Conservation (phyloP, 2,113 vertebrate genomes). For the Leuciscus idus region DNA sequence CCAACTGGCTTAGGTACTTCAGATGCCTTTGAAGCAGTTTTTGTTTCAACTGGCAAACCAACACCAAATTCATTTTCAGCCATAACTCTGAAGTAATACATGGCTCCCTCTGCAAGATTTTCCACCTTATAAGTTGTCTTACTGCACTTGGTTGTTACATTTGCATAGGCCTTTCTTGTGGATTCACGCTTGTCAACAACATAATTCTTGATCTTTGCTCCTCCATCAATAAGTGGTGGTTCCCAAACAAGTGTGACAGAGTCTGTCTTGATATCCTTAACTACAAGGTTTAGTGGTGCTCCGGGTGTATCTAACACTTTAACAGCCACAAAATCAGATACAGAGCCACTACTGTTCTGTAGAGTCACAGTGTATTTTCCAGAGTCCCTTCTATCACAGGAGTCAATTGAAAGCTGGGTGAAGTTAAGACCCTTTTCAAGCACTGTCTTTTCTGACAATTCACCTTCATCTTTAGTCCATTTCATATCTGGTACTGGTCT, state of each 20-base stretch:
- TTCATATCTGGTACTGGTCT: constrained; percentile 90
- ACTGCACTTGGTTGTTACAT: constrained; percentile 82
- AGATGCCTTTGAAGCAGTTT: constrained; percentile 82
- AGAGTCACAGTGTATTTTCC: constrained; percentile 85
- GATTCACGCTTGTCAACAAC: constrained; percentile 89
- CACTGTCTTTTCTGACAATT: constrained; percentile 84
- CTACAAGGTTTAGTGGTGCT: constrained; percentile 80
- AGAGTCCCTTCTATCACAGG: constrained; percentile 87
- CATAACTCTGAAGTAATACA: constrained; percentile 91
- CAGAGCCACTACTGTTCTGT: constrained; percentile 84
- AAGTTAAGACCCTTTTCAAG: constrained; percentile 83
- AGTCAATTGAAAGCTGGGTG: constrained; percentile 86
- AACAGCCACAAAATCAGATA: constrained; percentile 84
- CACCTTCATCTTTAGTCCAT: constrained; percentile 91
- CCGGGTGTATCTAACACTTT: constrained; percentile 88
- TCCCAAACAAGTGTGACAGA: constrained; percentile 82
- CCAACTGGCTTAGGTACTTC: constrained; percentile 86
- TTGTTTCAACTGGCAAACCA: constrained; percentile 83
- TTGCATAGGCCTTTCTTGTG: constrained; percentile 88
- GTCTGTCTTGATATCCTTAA: constrained; percentile 86
- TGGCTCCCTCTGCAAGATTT: constrained; percentile 85
- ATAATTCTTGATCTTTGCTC: constrained; percentile 86
- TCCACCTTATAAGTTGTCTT: constrained; percentile 87
- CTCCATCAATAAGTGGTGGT: constrained; percentile 85
- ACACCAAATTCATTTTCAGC: constrained; percentile 90